Evolutionary conservation across 2,888 invertebrate species (phyloP).

Genomic region (Scaptomyza cyrtandrae): DNA sequence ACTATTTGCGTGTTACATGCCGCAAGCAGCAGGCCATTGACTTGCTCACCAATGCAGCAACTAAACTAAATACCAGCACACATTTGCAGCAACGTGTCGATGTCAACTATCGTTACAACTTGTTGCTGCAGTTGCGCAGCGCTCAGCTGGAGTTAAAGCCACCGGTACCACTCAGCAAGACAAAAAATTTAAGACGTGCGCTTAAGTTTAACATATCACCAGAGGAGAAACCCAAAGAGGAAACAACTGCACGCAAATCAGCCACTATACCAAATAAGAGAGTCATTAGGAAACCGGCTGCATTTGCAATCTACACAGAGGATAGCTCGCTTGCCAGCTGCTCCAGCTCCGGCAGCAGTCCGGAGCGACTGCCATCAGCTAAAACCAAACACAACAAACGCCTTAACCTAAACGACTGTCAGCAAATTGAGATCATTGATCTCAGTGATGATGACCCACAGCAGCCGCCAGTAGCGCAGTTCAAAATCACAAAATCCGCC

Average conservation of each 20-base stretch:
- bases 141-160: conserved; percentile 54
- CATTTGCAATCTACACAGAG: conserved; percentile 57
- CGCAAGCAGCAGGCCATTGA: conserved; percentile 64
- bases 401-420: conserved; percentile 57
- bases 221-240: conserved; percentile 27
- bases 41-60: conserved; percentile 40
- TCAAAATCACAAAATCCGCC: conserved; percentile 14
- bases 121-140: conserved; percentile 64
- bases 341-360: conserved; percentile 20
- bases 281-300: conserved; percentile 24
- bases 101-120: conserved; percentile 68
- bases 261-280: conserved; percentile 10
- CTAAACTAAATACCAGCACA: conserved; percentile 29
- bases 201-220: conserved; percentile 67
- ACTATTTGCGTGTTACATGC: conserved; percentile 71
- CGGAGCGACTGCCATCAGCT: conserved; percentile 2
- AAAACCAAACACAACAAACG: neutral
- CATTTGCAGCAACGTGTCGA: conserved; percentile 46
- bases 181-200: conserved; percentile 51
- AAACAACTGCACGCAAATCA: neutral
- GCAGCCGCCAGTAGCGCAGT: neutral
- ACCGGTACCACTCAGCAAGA: neutral
- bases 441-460: conserved; percentile 40
- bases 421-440: conserved; percentile 54
- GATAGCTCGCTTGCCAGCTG: conserved; percentile 17